phyloP scores from a whole-genome alignment of 2,113 vertebrate species.

The Canis aureus region DNA sequence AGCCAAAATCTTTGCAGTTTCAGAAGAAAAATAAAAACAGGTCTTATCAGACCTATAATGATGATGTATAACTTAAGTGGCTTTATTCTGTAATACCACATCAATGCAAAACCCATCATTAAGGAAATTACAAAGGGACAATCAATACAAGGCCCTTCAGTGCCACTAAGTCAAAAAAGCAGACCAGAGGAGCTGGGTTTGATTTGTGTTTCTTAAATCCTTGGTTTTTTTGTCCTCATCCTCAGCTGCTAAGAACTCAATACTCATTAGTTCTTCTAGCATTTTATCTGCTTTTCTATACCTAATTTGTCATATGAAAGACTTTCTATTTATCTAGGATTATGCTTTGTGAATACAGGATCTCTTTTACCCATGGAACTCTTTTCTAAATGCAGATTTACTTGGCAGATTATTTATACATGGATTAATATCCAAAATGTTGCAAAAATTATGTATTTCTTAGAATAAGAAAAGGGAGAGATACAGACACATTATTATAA shows the following conservation, averaged over 20 bases:
- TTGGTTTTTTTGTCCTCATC: neutral
- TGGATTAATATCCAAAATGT: neutral
- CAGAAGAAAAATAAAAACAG: constrained; percentile 51
- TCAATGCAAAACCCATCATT: neutral
- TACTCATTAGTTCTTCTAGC: neutral
- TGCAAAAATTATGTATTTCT: constrained; percentile 28
- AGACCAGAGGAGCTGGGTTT: neutral
- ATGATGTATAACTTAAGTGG: neutral
- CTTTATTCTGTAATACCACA: neutral
- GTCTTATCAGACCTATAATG: neutral
- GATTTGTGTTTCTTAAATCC: neutral
- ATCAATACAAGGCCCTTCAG: neutral
- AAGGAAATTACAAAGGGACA: neutral
- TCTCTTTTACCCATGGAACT: neutral
- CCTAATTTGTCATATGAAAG: constrained; percentile 31
- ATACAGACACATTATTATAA: neutral
- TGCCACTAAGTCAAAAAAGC: neutral
- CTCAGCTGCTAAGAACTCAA: neutral
- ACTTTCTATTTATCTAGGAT: neutral
- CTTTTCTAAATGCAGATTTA: constrained; percentile 48
- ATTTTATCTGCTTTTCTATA: constrained; percentile 50
- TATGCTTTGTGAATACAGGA: constrained; percentile 17
- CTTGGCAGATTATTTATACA: neutral
- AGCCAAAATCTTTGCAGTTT: constrained; percentile 30
- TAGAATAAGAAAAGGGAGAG: constrained; percentile 7